phyloP scores from a whole-genome alignment of 2,113 vertebrate genomes.

The Misgurnus mizolepis region DNA sequence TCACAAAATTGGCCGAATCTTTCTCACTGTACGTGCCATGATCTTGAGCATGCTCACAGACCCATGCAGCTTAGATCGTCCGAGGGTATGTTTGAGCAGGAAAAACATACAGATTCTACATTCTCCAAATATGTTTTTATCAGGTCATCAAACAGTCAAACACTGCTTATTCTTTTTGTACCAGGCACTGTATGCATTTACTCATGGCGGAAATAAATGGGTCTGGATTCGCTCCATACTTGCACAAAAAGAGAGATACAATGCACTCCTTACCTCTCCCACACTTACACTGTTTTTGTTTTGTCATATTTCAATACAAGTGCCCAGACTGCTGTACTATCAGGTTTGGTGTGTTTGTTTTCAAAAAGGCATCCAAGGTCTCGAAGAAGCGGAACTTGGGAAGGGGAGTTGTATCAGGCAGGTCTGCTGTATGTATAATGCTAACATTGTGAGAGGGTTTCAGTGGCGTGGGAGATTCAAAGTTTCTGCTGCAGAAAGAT shows the following conservation, averaged over 20 bases:
- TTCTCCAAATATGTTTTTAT: constrained; percentile 74
- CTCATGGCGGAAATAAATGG: constrained; percentile 81
- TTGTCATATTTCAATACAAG: constrained; percentile 38
- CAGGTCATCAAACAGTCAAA: constrained; percentile 73
- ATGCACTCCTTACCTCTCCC: constrained; percentile 46
- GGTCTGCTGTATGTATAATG: constrained; percentile 65
- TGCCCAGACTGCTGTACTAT: background rate
- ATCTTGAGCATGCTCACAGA: background rate
- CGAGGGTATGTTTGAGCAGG: constrained; percentile 68
- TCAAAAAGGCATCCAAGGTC: constrained; percentile 23
- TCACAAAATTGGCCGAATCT: constrained; percentile 25
- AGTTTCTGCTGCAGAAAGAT: constrained; percentile 39
- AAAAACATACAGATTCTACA: constrained; percentile 70
- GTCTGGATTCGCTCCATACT: constrained; percentile 58
- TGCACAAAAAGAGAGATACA: constrained; percentile 46
- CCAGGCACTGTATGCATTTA: constrained; percentile 87
- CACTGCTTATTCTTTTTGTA: constrained; percentile 72
- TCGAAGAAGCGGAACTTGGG: constrained; percentile 18
- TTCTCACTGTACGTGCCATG: constrained; percentile 24
- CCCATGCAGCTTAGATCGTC: background rate
- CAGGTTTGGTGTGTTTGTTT: constrained; percentile 32
- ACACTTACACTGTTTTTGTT: constrained; percentile 57
- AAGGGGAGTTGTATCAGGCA: constrained; percentile 57
- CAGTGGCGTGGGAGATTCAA: constrained; percentile 49
- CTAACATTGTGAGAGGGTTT: constrained; percentile 63